phyloP scores from a whole-genome alignment of 2,797 vertebrate genomes.

The Halcyon chelicuti region DNA sequence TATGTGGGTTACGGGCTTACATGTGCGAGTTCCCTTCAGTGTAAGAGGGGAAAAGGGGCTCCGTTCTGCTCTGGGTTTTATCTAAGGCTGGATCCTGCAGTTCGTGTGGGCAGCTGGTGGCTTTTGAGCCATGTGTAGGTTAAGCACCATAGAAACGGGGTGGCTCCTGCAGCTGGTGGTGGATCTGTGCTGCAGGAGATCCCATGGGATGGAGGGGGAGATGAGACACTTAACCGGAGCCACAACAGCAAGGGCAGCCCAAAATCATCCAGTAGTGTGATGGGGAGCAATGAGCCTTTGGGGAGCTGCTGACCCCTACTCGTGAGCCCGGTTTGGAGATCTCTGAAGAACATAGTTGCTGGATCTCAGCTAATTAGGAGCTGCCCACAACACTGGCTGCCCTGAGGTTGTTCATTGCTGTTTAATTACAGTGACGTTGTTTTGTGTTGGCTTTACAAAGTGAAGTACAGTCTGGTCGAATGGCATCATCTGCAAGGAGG shows the following conservation, averaged over 20 bases:
- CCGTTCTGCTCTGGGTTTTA: background rate
- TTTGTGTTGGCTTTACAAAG: background rate
- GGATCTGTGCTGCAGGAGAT: background rate
- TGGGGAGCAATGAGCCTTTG: background rate
- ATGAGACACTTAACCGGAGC: background rate
- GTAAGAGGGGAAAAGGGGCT: background rate
- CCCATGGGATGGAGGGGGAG: background rate
- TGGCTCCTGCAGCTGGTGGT: background rate
- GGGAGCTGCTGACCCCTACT: background rate
- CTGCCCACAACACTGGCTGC: background rate
- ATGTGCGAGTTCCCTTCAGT: background rate
- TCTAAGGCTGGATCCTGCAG: background rate
- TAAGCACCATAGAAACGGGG: background rate
- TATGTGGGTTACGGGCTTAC: slow-evolving; percentile 1
- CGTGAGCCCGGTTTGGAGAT: background rate
- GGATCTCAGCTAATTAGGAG: background rate
- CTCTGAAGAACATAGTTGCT: rapidly evolving
- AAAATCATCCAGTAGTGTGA: no score
- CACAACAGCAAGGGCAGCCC: background rate
- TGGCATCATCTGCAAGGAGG: background rate
- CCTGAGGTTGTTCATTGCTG: background rate
- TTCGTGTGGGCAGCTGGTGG: rapidly evolving
- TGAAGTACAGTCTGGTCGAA: rapidly evolving
- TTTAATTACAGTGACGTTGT: background rate
- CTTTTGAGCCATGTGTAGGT: background rate